phyloP scores from a whole-genome alignment of 1,140 invertebrate genomes.

The Drosophila tani region DNA sequence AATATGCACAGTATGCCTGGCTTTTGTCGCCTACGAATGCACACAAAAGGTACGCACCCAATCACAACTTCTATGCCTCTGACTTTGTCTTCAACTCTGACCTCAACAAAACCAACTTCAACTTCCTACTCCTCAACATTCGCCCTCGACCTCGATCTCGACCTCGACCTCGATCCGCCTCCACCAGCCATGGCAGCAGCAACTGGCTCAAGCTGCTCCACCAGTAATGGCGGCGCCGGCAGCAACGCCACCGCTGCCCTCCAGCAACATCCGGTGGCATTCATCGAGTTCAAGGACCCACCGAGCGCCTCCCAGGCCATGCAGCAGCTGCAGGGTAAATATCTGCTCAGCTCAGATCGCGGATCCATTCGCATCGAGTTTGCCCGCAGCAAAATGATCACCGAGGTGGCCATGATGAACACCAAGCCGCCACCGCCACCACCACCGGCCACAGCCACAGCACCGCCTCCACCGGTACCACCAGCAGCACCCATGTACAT shows the following conservation, averaged over 20 bases:
- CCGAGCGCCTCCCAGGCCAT: slow-evolving; percentile 95
- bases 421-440: slow-evolving; percentile 31
- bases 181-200: slow-evolving; percentile 38
- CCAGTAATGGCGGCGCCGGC: slow-evolving; percentile 26
- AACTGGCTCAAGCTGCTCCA: slow-evolving; percentile 55
- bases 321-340: slow-evolving; percentile 96
- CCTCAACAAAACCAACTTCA: slow-evolving; percentile 70
- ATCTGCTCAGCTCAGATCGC: slow-evolving; percentile 96
- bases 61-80: slow-evolving; percentile 83
- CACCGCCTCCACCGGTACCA: slow-evolving; percentile 16
- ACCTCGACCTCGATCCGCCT: slow-evolving; percentile 13
- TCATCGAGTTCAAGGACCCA: slow-evolving; percentile 98
- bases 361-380: slow-evolving; percentile 99
- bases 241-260: slow-evolving; percentile 20
- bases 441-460: slow-evolving; percentile 18
- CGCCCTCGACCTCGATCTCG: slow-evolving; percentile 8
- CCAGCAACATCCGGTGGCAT: slow-evolving; percentile 90
- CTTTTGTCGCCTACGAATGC: slow-evolving; percentile 98
- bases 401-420: slow-evolving; percentile 62
- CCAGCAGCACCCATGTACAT: slow-evolving; percentile 51
- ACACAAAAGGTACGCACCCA: slow-evolving; percentile 93
- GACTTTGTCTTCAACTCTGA: slow-evolving; percentile 78
- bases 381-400: slow-evolving; percentile 97
- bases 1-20: slow-evolving; percentile 94
- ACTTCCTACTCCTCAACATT: slow-evolving; percentile 62